Evolutionary conservation across 2,113 vertebrate species (phyloP), one percentile per base, ranked within the genome.

Genomic region (Neogale vison): DNA sequence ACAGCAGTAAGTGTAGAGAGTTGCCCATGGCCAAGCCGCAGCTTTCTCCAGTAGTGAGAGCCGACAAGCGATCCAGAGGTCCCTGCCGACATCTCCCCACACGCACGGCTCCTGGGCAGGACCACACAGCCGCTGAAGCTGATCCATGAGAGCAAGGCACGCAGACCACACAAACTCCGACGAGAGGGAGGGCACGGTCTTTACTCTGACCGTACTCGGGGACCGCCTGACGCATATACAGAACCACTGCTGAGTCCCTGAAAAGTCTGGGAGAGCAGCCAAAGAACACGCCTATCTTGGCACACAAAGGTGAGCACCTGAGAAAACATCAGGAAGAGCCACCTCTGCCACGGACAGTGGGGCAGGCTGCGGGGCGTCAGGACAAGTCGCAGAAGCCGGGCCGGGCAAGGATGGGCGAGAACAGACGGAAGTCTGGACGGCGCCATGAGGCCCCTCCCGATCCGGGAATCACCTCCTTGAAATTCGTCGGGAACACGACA

Each of bases 111-210:
- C 29, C 11, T 2, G 14, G 4, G 10, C 42, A n/a, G 76, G 31
- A 21, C 47, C 12, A n/a, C 34, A 31, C 6, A 12, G 45, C 45
- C 34, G 76, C 29, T 79, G 9, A 17, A 20, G 76, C 1, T 18
- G 45, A 11, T 12, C 1, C 9, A 6, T 21, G 1, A 34, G 76
- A 47, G 17, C 76, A 3, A 34, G 5, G 31, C 5, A 12, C 18
- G 1, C 4, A 52, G 76, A 34, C 18, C 15, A 4, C 12, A 79
- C 17, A 20, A 3, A 21, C 31, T 23, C 17, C 4, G 10, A 12
- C 1, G 76, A 21, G 1, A 21, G 31, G 4, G 18, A 21, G 31
- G 8, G 18, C 5, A 9, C 3, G 3, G 47, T 6, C 3, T 52
- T 34, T 34, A 21, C n/a, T n/a, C 10, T 7, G 10, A 13, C 47